Conservation (phyloP, 2,888 invertebrate genomes). For the Lithophane leautieri region DNA sequence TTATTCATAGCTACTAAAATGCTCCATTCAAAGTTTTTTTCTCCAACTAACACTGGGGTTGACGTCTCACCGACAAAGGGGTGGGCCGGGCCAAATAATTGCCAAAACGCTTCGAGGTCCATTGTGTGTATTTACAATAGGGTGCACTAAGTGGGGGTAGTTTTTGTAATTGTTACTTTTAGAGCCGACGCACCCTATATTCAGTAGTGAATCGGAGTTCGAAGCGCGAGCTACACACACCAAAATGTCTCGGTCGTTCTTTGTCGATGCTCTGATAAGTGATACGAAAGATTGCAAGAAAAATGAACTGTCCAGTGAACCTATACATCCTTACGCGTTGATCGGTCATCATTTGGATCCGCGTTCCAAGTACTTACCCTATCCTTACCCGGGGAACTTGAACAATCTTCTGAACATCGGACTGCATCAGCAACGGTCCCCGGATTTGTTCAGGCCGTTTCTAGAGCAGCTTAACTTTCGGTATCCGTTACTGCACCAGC, state of each 20-base stretch:
- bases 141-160: conserved; percentile 90
- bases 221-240: conserved; percentile 69
- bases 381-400: conserved; percentile 91
- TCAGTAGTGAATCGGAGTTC: conserved; percentile 81
- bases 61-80: conserved; percentile 88
- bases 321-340: conserved; percentile 82
- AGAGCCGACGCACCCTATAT: conserved; percentile 78
- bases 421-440: conserved; percentile 89
- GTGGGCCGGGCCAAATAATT: conserved; percentile 90
- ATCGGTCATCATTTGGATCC: conserved; percentile 81
- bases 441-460: conserved; percentile 88
- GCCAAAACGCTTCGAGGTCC: conserved; percentile 89
- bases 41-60: conserved; percentile 82
- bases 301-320: conserved; percentile 82
- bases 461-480: conserved; percentile 86
- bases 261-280: conserved; percentile 95
- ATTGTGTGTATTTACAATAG: conserved; percentile 89
- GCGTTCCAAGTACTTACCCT: conserved; percentile 90
- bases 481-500: conserved; percentile 83
- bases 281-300: conserved; percentile 89
- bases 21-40: conserved; percentile 86
- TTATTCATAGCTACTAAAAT: conserved; percentile 90
- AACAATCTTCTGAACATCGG: conserved; percentile 92
- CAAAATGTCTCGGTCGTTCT: conserved; percentile 95
- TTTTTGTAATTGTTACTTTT: conserved; percentile 89